Base-by-base conservation (phyloP, 2,113 vertebrate species). In the Scopus umbretta region DNA sequence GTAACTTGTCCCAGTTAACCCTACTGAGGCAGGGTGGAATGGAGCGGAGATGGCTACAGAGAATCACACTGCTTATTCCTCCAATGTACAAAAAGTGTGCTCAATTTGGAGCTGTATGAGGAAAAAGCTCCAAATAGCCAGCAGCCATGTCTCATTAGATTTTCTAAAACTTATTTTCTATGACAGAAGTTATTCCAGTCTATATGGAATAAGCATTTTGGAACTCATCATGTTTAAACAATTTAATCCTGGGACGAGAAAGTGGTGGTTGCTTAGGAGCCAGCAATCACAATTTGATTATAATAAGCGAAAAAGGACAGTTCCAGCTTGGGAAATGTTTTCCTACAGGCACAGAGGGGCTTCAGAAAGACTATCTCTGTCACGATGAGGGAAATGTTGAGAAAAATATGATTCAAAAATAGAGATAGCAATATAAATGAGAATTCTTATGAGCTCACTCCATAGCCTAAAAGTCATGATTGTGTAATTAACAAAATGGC, bases 401-500 rank as follows among this genome's bases (percentile, higher is more conserved):
- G 81, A 92, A 95, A 95, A 90, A 82, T 85, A 63, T 0, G 0
- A 72, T 70, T 92, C 27, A 86, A 83, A 97, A 90, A 83, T 49
- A 95, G 53, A 92, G 20, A 45, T 4, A 76, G 62, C 82, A 80
- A 94, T 92, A 62, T 53, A 94, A 87, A 89, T 87, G 56, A 90
- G 70, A 79, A 67, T 67, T 82, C 20, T 90, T 85, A 88, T 43
- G 13, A 88, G 90, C 53, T 72, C 52, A 34, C 32, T 82, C 47
- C 47, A 38, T n/a, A 75, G 68, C 14, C 56, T 30, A 27, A 36
- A 83, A 94, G 63, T 58, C 68, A 74, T 55, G 81, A 90, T 59
- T 93, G 66, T n/a, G 16, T 92, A 85, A 92, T 92, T 95, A 92
- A 71, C 65, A 93, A 92, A 93, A 93, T 34, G 22, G 73, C n/a